phyloP scores from a whole-genome alignment of 1,140 invertebrate genomes.

The Drosophila persimilis region DNA sequence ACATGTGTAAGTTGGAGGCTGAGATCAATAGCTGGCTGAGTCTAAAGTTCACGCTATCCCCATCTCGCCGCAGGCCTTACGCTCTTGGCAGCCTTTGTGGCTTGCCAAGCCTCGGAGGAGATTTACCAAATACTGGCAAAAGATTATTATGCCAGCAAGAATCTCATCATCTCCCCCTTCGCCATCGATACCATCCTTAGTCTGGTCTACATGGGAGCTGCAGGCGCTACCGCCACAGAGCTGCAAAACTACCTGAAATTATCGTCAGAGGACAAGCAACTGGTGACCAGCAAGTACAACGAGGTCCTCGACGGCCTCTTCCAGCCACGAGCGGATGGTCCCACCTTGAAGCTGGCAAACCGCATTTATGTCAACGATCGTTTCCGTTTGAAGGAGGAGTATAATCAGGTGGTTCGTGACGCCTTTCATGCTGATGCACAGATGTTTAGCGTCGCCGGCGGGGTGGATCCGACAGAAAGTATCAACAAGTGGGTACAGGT shows the following conservation, averaged over 20 bases:
- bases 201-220: slow-evolving; percentile 85
- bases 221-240: slow-evolving; percentile 84
- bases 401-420: slow-evolving; percentile 45
- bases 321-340: slow-evolving; percentile 35
- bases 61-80: neutral
- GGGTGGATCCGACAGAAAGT: slow-evolving; percentile 61
- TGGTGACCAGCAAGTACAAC: slow-evolving; percentile 49
- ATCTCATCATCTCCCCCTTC: slow-evolving; percentile 76
- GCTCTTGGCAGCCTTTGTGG: slow-evolving; percentile 7
- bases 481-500: slow-evolving; percentile 87
- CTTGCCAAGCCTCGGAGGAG: slow-evolving; percentile 17
- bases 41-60: neutral
- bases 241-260: slow-evolving; percentile 83
- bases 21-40: too few species aligned
- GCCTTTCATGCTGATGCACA: slow-evolving; percentile 75
- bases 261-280: slow-evolving; percentile 38
- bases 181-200: slow-evolving; percentile 85
- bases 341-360: slow-evolving; percentile 66
- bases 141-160: slow-evolving; percentile 68
- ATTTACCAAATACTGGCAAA: slow-evolving; percentile 33
- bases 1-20: slow-evolving; percentile 36
- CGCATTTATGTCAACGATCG: slow-evolving; percentile 70
- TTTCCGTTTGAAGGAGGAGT: slow-evolving; percentile 43
- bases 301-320: slow-evolving; percentile 1
- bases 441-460: slow-evolving; percentile 82